Conservation (phyloP, 1,140 invertebrate species). For the Cylas formicarius region DNA sequence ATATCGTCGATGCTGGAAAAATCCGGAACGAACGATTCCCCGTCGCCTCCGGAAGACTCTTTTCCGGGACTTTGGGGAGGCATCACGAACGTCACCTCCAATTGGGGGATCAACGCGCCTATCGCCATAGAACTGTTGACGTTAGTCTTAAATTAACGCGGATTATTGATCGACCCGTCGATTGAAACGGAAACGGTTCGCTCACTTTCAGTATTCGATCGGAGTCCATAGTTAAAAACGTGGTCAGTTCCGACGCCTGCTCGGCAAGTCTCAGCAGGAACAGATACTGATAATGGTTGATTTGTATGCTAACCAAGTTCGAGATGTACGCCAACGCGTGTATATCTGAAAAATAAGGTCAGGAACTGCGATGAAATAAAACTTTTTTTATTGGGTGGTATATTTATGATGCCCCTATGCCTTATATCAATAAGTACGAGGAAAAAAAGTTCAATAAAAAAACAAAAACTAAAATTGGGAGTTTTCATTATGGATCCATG, state of each 20-base stretch:
- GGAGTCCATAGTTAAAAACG: conserved; percentile 73
- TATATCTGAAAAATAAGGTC: conserved; percentile 47
- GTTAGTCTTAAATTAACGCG: conserved; percentile 26
- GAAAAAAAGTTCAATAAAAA: too few species aligned
- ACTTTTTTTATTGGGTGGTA: too few species aligned
- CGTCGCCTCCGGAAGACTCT: conserved; percentile 70
- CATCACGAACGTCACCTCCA: conserved; percentile 83
- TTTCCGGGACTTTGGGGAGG: conserved; percentile 71
- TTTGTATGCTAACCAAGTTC: conserved; percentile 73
- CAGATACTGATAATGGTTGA: conserved; percentile 89
- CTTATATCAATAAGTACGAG: too few species aligned
- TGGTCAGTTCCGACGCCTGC: conserved; percentile 68
- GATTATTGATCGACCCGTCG: neutral
- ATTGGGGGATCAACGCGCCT: conserved; percentile 70
- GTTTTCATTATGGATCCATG: too few species aligned
- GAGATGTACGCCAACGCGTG: conserved; percentile 66
- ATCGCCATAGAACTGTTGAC: conserved; percentile 58
- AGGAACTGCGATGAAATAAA: neutral
- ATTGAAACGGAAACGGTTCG: conserved; percentile 1
- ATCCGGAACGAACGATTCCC: conserved; percentile 73
- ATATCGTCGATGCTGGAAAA: conserved; percentile 73
- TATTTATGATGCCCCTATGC: too few species aligned
- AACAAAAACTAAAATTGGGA: too few species aligned
- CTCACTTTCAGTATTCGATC: conserved; percentile 57
- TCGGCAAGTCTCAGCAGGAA: conserved; percentile 81